phyloP scores from a whole-genome alignment of 2,797 vertebrate species.

The Miichthys miiuy region DNA sequence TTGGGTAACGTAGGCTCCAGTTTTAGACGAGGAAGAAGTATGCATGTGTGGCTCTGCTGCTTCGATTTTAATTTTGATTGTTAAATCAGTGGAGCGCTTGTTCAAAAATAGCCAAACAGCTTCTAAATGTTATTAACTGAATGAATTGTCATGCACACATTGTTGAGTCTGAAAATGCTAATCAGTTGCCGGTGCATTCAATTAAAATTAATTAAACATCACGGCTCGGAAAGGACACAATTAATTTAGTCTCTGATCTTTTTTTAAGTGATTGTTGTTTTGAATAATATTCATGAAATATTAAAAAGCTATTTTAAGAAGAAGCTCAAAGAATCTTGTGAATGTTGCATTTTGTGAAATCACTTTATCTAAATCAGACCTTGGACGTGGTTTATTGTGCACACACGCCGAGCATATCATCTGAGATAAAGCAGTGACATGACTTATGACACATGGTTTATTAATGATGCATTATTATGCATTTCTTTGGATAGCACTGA shows the following conservation, averaged over 20 bases:
- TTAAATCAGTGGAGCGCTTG: not conserved
- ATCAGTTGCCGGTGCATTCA: not conserved
- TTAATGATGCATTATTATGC: conserved; percentile 5
- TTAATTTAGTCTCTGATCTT: not conserved
- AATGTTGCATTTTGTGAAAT: not conserved
- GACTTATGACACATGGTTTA: not conserved
- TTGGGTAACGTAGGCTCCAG: not conserved
- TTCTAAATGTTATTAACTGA: not conserved
- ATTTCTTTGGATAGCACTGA: conserved; percentile 1
- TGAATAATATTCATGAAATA: not conserved
- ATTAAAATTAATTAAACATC: not conserved
- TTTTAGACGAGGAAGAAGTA: not conserved
- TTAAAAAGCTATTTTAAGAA: too few species aligned
- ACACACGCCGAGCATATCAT: not conserved
- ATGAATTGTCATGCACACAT: not conserved
- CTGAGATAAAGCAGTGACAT: not conserved
- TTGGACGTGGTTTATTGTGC: not conserved
- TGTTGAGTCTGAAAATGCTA: not conserved
- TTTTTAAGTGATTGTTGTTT: not conserved
- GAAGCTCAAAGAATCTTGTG: too few species aligned
- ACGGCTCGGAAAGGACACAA: not conserved
- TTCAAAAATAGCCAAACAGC: not conserved
- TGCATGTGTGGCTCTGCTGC: not conserved
- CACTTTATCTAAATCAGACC: not conserved
- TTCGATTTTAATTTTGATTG: not conserved